Evolutionary conservation across 2,113 vertebrate species (phyloP).

Genomic region (Siniperca knerii): DNA sequence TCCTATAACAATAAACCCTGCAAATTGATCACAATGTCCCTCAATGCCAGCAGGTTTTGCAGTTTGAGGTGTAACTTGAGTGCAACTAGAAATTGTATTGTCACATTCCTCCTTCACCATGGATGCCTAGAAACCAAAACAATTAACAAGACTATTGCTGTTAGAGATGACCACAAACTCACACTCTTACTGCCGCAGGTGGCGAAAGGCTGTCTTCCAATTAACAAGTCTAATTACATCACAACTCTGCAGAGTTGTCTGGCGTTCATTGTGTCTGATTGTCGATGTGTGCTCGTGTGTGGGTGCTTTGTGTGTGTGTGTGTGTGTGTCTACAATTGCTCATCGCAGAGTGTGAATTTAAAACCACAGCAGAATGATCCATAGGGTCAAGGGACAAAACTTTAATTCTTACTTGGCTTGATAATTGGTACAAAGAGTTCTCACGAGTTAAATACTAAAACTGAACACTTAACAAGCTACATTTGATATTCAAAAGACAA

Average conservation of each 20-base stretch:
- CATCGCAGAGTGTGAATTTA: conserved; percentile 13
- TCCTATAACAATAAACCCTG: conserved; percentile 42
- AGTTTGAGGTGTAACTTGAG: conserved; percentile 41
- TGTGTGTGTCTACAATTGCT: conserved; percentile 9
- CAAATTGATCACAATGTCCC: conserved; percentile 37
- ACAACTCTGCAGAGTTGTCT: conserved; percentile 62
- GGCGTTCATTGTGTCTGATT: conserved; percentile 46
- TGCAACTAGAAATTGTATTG: conserved; percentile 28
- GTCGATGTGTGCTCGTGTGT: conserved; percentile 12
- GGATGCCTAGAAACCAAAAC: conserved; percentile 63
- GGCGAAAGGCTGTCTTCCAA: conserved; percentile 66
- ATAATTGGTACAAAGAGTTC: conserved; percentile 39
- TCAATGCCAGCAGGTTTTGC: conserved; percentile 25
- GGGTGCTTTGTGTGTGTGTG: conserved; percentile 29
- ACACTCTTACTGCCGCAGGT: conserved; percentile 70
- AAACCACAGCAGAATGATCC: conserved; percentile 34
- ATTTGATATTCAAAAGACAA: conserved; percentile 4
- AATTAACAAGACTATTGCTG: conserved; percentile 65
- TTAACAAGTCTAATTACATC: conserved; percentile 79
- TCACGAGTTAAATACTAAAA: conserved; percentile 5
- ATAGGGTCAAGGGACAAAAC: conserved; percentile 18
- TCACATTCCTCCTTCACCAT: conserved; percentile 22
- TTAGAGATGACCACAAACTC: conserved; percentile 68
- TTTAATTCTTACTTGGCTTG: conserved; percentile 37
- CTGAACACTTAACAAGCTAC: neutral